Base-by-base conservation (phyloP, 2,888 invertebrate species). In the Girardia tigrina region DNA sequence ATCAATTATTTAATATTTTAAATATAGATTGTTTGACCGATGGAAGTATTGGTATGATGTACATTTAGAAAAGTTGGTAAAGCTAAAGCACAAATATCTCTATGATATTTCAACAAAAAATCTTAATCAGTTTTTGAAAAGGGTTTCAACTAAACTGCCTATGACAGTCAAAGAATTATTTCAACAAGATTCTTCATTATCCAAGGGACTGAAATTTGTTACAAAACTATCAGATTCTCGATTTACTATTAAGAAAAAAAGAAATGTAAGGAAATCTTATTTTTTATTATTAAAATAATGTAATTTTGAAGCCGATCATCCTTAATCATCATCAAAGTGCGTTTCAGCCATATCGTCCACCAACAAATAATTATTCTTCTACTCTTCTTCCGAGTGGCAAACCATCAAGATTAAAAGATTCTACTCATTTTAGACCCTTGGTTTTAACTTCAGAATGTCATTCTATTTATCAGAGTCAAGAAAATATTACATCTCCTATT, bases 11-110 rank as follows among this genome's bases (percentile, higher is more conserved):
- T n/a, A n/a, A n/a, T n/a, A n/a, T n/a, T n/a, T n/a, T n/a, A n/a
- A n/a, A n/a, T n/a, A n/a, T n/a, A 56, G 56, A 20, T 56, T 56
- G n/a, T 56, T 56, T n/a, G n/a, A n/a, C 56, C n/a, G 56, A 56
- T 56, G 56, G 56, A 56, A 56, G 23, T 56, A 56, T 56, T 56
- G 56, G 56, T 56, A 56, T n/a, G 23, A 56, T n/a, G n/a, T 56
- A 8, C 4, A n/a, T n/a, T 56, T 56, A n/a, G 20, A 16, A n/a
- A 8, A 56, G n/a, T 56, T 56, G n/a, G 4, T 23, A 56, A 56
- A 56, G 4, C 23, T 56, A 56, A 56, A 56, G 23, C 56, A 56
- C n/a, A n/a, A 4, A 56, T 56, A 20, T 56, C 56, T 56, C n/a
- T 56, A 56, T 56, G 56, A 56, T n/a, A 56, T 56, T 56, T 56